A percentile compares a stretch with the other conserved stretches of the same genome.
These are phyloP conservation scores for Platygyra sinensis DNA, from an alignment of 64 coral and sea anemone genomes.

Conservation along the genomic window DNA sequence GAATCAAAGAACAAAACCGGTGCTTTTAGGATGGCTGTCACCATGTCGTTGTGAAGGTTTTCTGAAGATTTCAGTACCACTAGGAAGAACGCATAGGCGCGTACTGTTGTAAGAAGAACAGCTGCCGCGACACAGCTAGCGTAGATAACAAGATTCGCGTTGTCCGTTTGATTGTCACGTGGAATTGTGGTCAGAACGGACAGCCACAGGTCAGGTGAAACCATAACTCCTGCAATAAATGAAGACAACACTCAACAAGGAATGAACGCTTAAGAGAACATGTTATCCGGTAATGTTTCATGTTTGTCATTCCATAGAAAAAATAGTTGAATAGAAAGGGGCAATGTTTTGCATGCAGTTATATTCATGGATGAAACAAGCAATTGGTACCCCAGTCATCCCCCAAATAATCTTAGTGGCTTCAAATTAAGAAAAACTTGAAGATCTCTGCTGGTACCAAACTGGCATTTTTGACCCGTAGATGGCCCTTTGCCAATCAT, in stretches of 20 bases:
- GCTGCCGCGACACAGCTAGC: conserved; percentile 22
- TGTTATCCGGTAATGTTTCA: too few species aligned
- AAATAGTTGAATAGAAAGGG: too few species aligned
- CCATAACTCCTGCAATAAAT: conserved; percentile 19
- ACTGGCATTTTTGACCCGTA: too few species aligned
- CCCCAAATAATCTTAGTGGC: too few species aligned
- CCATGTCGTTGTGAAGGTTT: conserved; percentile 70
- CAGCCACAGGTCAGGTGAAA: conserved; percentile 59
- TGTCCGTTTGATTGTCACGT: conserved; percentile 1
- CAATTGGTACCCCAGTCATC: too few species aligned
- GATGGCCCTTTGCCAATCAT: too few species aligned
- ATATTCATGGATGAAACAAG: too few species aligned
- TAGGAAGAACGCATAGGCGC: conserved; percentile 15
- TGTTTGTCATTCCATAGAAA: too few species aligned
- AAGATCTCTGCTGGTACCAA: too few species aligned
- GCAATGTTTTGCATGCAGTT: too few species aligned
- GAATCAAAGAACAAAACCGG: conserved; percentile 59
- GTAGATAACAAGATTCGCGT: conserved; percentile 33
- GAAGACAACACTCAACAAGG: not conserved
- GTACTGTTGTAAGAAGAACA: conserved; percentile 4
- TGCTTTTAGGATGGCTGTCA: conserved; percentile 42
- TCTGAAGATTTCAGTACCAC: conserved; percentile 44
- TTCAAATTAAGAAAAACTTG: too few species aligned
- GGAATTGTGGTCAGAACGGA: conserved; percentile 27
- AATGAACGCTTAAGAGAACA: too few species aligned